Conservation (phyloP, 2,113 vertebrate species). For the Psettodes erumei region DNA sequence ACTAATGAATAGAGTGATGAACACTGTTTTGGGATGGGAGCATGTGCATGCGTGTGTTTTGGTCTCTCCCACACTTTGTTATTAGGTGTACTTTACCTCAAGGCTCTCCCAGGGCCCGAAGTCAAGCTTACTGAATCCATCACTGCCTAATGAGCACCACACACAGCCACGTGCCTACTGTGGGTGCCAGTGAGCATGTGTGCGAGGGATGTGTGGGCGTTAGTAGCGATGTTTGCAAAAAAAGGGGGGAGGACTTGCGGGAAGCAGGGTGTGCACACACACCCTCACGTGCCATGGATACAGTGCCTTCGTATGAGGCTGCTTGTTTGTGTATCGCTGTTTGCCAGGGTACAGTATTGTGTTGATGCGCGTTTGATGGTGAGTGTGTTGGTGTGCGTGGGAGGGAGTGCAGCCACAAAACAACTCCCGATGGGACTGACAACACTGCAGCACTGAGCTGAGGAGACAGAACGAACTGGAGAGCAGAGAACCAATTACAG, state of each 20-base stretch:
- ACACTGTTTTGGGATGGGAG: constrained; percentile 8
- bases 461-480: constrained; percentile 59
- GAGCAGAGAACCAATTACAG: constrained; percentile 68
- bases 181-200: constrained; percentile 22
- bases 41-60: constrained; percentile 11
- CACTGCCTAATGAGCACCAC: constrained; percentile 62
- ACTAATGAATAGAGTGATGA: constrained; percentile 43
- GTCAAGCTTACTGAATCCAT: constrained; percentile 65
- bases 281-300: constrained; percentile 31
- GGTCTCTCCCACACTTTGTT: constrained; percentile 15
- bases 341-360: constrained; percentile 17
- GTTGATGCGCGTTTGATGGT: constrained; percentile 26
- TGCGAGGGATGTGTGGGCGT: constrained; percentile 40
- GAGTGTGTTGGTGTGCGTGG: constrained; percentile 19
- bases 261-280: constrained; percentile 12
- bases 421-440: constrained; percentile 68
- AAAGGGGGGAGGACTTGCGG: background rate
- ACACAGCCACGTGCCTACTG: constrained; percentile 25
- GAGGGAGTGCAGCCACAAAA: constrained; percentile 51
- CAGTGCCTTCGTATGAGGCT: constrained; percentile 5
- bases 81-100: constrained; percentile 52
- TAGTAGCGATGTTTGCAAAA: constrained; percentile 23
- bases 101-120: constrained; percentile 47
- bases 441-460: constrained; percentile 65
- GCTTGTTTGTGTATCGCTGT: constrained; percentile 37